These are phyloP conservation scores for Nephrotoma guestfalica DNA, from an alignment of 2,888 invertebrate species.

Conservation along the genomic window DNA sequence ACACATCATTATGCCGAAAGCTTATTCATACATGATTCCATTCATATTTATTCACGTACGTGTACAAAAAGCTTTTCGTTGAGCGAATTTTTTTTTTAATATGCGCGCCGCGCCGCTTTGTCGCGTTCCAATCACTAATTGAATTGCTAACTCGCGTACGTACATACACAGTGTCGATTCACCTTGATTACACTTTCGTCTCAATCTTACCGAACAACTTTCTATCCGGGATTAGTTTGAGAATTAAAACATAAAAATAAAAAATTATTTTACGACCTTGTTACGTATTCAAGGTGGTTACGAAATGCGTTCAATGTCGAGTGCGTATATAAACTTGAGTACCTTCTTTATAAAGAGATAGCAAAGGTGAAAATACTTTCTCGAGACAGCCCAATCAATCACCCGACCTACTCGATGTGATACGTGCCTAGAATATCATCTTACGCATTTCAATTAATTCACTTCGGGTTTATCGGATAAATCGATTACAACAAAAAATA, in stretches of 20 bases:
- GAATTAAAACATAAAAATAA: background rate
- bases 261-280: background rate
- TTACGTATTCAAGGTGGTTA: background rate
- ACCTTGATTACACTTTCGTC: background rate
- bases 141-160: background rate
- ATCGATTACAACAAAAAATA: background rate
- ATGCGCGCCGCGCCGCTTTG: background rate
- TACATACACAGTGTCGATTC: background rate
- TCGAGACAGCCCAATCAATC: background rate
- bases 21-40: background rate
- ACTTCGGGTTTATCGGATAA: background rate
- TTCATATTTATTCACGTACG: background rate
- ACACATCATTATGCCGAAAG: background rate
- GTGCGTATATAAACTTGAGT: background rate
- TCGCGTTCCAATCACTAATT: background rate
- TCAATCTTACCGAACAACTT: background rate
- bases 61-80: background rate
- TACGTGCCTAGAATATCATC: background rate
- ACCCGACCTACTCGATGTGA: background rate
- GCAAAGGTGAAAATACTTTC: background rate
- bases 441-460: no score
- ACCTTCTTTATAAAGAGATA: background rate
- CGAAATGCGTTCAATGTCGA: background rate
- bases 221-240: background rate
- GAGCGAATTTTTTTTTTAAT: background rate